Base-by-base conservation (phyloP, 2,797 vertebrate species). In the Prunella strophiata region DNA sequence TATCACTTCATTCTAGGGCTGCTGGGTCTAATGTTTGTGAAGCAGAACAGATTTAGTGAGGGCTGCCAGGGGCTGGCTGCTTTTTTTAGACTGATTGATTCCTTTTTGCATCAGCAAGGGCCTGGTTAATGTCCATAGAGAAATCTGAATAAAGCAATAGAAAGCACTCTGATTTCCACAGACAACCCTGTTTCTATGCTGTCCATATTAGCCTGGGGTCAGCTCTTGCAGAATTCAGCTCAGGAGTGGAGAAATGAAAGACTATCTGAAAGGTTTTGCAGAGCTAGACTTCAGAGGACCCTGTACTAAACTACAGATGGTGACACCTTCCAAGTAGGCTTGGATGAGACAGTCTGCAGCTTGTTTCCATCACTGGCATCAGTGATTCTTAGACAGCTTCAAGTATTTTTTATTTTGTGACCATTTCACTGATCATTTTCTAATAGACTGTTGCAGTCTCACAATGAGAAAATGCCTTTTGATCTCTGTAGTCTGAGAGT, bases 21-120 rank as follows among this genome's bases (percentile, higher is more conserved):
- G 75, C 85, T 91, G 57, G 59, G 55, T 52, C 93, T 94, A 79
- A 92, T 70, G 50, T 91, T 85, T 96, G 84, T 94, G 62, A 89
- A 81, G 91, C 85, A 93, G 78, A 95, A 68, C 61, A 75, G 50
- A 85, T 94, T 91, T 68, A 67, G 68, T 74, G 84, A 95, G 86
- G 91, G 84, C 92, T 96, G 68, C 93, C 93, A 94, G 80, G 57
- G 78, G 75, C 82, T 88, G 72, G 78, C 57, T 85, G 78, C 75
- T 84, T 94, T 94, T 94, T 93, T 87, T 67, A 88, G 68, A 34
- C 61, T 88, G 84, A 91, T 83, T 89, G 82, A 85, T 94, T 94
- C 67, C n/a, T 89, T 92, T 92, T 65, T 89, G 57, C 50, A 89
- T 91, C 68, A 72, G 58, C 57, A 83, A 79, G 40, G 54, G 47